These are phyloP conservation scores for Misgurnus anguillicaudatus DNA, from an alignment of 2,113 vertebrate species.

Conservation along the genomic window DNA sequence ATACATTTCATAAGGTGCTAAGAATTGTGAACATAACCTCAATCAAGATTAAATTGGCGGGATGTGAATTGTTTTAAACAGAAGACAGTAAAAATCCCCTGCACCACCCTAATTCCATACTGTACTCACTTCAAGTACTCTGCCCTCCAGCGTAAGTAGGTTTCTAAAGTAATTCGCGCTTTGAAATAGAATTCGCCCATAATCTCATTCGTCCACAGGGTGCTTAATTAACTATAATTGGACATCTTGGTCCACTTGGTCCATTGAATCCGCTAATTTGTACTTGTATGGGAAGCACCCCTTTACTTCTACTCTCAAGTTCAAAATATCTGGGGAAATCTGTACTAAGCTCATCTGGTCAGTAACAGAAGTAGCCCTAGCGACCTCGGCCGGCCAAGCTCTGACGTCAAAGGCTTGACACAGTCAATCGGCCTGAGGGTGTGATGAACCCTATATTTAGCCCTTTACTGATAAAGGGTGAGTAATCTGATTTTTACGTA, in stretches of 20 bases:
- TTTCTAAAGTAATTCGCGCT: background rate
- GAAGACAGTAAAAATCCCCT: no score
- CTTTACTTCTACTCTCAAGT: constrained; percentile 21
- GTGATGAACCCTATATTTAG: constrained; percentile 36
- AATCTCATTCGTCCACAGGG: background rate
- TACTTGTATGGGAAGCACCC: background rate
- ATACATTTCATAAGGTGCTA: no score
- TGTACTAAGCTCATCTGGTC: constrained; percentile 33
- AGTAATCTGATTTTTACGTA: constrained; percentile 46
- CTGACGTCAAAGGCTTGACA: constrained; percentile 46
- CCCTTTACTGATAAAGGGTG: constrained; percentile 20
- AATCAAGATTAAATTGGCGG: no score
- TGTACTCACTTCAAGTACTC: no score
- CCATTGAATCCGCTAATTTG: background rate
- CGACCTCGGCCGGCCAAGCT: constrained; percentile 17
- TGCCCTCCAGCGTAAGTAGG: no score
- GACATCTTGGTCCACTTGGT: background rate
- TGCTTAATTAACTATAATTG: background rate
- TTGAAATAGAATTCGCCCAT: background rate
- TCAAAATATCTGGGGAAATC: constrained; percentile 8
- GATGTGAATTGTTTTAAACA: no score
- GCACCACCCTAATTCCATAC: no score
- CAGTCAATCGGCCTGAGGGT: constrained; percentile 18
- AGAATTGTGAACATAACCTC: no score
- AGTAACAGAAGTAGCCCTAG: background rate